A percentile compares a stretch with the other conserved stretches of the same genome.
These are phyloP conservation scores for Neodiprion fabricii DNA, from an alignment of 1,140 invertebrate species.

Conservation along the genomic window DNA sequence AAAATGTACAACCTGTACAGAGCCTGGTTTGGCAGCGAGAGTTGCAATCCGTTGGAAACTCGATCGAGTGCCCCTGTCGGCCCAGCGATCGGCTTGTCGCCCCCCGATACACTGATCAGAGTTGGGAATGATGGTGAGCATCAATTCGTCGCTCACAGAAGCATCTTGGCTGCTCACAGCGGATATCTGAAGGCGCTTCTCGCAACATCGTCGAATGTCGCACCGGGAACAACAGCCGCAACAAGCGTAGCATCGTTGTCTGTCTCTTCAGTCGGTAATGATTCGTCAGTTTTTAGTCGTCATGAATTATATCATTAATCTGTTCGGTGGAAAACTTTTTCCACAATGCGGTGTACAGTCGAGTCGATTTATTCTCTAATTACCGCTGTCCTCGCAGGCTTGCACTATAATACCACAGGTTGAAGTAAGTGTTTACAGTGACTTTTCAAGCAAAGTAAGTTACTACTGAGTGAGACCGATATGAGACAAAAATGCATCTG, in stretches of 20 bases:
- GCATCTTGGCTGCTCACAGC: constrained; percentile 73
- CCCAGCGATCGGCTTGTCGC: constrained; percentile 44
- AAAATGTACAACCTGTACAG: constrained; percentile 66
- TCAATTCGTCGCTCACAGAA: constrained; percentile 73
- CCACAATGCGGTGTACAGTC: too few relatives aligned
- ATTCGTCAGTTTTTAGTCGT: neutral
- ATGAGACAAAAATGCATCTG: too few relatives aligned
- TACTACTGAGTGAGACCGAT: too few relatives aligned
- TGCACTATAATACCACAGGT: too few relatives aligned
- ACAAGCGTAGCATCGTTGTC: neutral
- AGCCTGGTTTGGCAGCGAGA: constrained; percentile 66
- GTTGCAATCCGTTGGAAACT: constrained; percentile 48
- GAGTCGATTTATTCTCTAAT: too few relatives aligned
- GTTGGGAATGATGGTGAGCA: constrained; percentile 69
- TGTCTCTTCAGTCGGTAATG: neutral
- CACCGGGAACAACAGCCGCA: neutral
- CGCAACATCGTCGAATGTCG: constrained; percentile 48
- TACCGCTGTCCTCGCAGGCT: too few relatives aligned
- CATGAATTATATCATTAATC: too few relatives aligned
- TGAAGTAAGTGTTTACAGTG: too few relatives aligned
- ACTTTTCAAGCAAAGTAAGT: too few relatives aligned
- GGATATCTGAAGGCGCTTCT: constrained; percentile 64
- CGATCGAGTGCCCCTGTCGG: constrained; percentile 27
- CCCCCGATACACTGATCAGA: constrained; percentile 69
- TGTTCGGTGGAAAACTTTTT: too few relatives aligned